phyloP scores from a whole-genome alignment of 2,888 invertebrate species.

The Nymphalis polychloros region DNA sequence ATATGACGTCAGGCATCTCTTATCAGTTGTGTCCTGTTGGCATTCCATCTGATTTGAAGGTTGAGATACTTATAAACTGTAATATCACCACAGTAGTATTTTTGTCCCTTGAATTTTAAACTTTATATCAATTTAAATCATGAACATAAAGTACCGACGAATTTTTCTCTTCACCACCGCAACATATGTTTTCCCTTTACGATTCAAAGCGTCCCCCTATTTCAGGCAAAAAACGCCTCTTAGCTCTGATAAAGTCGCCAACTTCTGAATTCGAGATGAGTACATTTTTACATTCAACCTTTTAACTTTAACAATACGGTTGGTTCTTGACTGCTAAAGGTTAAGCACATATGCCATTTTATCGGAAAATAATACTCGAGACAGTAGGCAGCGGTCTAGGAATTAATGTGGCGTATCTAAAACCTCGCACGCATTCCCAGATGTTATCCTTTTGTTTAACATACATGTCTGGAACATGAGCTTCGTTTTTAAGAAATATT shows the following conservation, averaged over 20 bases:
- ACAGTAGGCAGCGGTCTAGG: conserved; percentile 74
- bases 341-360: conserved; percentile 36
- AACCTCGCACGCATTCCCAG: conserved; percentile 64
- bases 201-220: conserved; percentile 35
- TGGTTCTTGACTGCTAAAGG: background rate
- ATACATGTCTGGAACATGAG: conserved; percentile 49
- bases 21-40: too few species aligned
- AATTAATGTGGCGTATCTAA: conserved; percentile 75
- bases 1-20: too few species aligned
- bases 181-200: conserved; percentile 36
- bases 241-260: conserved; percentile 31
- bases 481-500: conserved; percentile 28
- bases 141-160: conserved; percentile 17
- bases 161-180: conserved; percentile 48
- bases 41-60: background rate
- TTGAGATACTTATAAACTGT: background rate
- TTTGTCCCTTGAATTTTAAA: background rate
- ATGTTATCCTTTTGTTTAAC: conserved; percentile 59
- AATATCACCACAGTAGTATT: background rate
- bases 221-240: conserved; percentile 33
- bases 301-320: background rate
- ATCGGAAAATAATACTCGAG: conserved; percentile 55
- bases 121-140: background rate
- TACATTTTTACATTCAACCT: conserved; percentile 14
- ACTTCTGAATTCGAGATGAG: background rate